Percentiles rank a stretch among this genome's conserved stretches.
These are phyloP conservation scores for Drosophila takahashii DNA, from an alignment of 1,140 invertebrate genomes.

Conservation along the genomic window DNA sequence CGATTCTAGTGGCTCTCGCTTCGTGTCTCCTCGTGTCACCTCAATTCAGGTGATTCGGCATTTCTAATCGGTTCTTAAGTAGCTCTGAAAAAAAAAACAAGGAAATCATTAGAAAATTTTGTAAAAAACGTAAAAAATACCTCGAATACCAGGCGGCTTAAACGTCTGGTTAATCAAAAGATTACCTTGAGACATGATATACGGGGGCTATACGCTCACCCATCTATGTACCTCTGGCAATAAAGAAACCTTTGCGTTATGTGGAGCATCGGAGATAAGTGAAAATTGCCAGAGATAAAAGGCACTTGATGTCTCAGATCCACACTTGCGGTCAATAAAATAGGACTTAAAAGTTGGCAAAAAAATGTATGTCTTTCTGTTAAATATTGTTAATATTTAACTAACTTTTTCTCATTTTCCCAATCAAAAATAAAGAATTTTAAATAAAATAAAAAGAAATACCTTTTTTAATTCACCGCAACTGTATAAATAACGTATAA, in stretches of 20 bases:
- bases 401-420: too few relatives aligned
- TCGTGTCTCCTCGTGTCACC: neutral
- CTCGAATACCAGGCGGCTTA: constrained; percentile 18
- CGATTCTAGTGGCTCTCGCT: constrained; percentile 2
- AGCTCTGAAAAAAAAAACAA: constrained; percentile 12
- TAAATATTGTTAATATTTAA: too few relatives aligned
- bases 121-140: neutral
- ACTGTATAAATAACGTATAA: neutral
- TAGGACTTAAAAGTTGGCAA: neutral
- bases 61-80: constrained; percentile 4
- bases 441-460: too few relatives aligned
- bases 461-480: neutral
- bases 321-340: constrained; percentile 11
- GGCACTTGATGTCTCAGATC: constrained; percentile 3
- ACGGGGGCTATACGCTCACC: constrained; percentile 2
- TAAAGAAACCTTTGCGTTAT: constrained; percentile 54
- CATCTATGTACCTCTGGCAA: constrained; percentile 12
- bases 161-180: constrained; percentile 67
- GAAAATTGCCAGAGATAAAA: constrained; percentile 56
- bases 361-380: neutral
- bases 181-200: constrained; percentile 78
- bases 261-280: constrained; percentile 74
- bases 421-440: too few relatives aligned
- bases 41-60: constrained; percentile 19
- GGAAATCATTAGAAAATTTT: constrained; percentile 32